Evolutionary conservation across 1,140 invertebrate genomes (phyloP).

Genomic region (Drosophila subobscura): DNA sequence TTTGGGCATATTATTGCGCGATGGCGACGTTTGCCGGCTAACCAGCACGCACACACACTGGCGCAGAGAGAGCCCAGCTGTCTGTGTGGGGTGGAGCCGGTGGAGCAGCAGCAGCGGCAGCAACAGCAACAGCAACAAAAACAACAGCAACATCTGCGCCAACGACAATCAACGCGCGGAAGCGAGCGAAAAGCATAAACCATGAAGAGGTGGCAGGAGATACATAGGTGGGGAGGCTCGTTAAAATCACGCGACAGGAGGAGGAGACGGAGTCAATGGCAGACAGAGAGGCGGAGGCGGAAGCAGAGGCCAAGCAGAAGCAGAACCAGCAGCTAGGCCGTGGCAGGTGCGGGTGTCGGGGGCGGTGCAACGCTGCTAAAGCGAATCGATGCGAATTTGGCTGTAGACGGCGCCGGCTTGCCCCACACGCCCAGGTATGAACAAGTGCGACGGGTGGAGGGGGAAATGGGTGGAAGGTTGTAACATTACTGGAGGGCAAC

Average conservation of each 20-base stretch:
- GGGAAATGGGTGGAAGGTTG: constrained; percentile 3
- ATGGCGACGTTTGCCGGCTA: constrained; percentile 69
- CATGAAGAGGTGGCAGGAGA: constrained; percentile 49
- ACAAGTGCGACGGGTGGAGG: constrained; percentile 18
- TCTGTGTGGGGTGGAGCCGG: constrained; percentile 70
- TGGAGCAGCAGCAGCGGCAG: constrained; percentile 38
- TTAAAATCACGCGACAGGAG: constrained; percentile 80
- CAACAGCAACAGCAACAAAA: constrained; percentile 27
- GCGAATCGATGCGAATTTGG: constrained; percentile 56
- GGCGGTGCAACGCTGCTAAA: constrained; percentile 47
- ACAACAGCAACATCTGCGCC: constrained; percentile 26
- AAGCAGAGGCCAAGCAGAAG: constrained; percentile 14
- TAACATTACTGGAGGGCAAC: constrained; percentile 18
- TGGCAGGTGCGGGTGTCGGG: constrained; percentile 21
- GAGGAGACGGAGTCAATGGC: constrained; percentile 21
- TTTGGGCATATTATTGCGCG: constrained; percentile 80
- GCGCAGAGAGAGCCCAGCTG: constrained; percentile 39
- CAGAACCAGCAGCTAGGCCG: constrained; percentile 20
- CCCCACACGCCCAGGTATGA: constrained; percentile 24
- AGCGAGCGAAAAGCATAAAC: constrained; percentile 80
- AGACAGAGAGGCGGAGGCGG: constrained; percentile 10
- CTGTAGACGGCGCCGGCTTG: constrained; percentile 42
- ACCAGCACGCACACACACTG: constrained; percentile 63
- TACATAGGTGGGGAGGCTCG: constrained; percentile 64
- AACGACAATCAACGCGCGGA: constrained; percentile 79